phyloP scores from a whole-genome alignment of 2,797 vertebrate species.

The Mormyrops attenuatus region DNA sequence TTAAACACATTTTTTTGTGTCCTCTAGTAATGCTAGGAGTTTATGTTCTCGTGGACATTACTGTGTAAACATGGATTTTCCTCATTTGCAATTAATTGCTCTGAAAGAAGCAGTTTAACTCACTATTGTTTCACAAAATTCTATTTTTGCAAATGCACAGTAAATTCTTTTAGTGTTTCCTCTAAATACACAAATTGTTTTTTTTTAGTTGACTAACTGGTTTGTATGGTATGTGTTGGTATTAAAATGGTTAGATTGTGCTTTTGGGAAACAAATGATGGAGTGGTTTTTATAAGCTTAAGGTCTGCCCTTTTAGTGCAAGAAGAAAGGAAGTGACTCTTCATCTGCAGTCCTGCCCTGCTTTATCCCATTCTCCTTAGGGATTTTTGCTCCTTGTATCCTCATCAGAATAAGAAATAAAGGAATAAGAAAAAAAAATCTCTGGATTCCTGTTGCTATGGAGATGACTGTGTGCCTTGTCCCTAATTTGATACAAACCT shows the following conservation, averaged over 20 bases:
- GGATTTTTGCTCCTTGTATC: not conserved
- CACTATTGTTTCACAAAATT: not conserved
- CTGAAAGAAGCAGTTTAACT: not conserved
- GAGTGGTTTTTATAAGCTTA: not conserved
- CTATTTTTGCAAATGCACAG: not conserved
- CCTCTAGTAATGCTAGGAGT: not conserved
- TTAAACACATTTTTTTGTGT: not conserved
- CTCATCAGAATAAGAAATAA: not conserved
- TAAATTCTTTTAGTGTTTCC: not conserved
- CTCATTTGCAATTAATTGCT: not conserved
- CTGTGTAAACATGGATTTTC: not conserved
- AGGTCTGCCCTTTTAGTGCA: not conserved
- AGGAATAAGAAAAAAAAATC: not conserved
- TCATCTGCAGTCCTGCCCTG: not conserved
- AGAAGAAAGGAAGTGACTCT: not conserved
- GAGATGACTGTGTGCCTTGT: not conserved
- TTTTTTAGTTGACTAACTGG: not conserved
- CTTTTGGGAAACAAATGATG: not conserved
- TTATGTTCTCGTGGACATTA: not conserved
- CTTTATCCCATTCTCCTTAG: not conserved
- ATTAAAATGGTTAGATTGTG: not conserved
- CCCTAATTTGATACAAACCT: not conserved
- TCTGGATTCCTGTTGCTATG: not conserved
- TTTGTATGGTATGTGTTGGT: not conserved
- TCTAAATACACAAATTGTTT: not conserved